Evolutionary conservation across 2,888 invertebrate genomes (phyloP).

Genomic region (Seladonia tumulorum): DNA sequence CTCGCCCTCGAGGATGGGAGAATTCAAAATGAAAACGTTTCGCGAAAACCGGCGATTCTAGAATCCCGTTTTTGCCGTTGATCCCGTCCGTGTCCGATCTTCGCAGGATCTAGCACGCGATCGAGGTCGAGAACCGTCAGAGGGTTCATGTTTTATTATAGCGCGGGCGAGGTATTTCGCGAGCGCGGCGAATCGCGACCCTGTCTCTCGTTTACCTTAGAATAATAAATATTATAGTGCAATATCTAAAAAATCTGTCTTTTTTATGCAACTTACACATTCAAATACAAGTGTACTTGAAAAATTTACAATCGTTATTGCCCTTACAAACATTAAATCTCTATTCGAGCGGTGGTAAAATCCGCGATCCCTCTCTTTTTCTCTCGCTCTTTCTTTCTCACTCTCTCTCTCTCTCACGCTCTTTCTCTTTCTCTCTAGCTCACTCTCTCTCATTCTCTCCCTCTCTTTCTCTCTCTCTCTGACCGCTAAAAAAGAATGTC

Average conservation of each 20-base stretch:
- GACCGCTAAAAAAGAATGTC: conserved; percentile 69
- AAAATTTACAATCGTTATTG: conserved; percentile 82
- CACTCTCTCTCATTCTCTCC: conserved; percentile 41
- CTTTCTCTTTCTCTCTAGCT: neutral
- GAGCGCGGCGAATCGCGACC: conserved; percentile 63
- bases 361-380: conserved; percentile 67
- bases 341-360: conserved; percentile 76
- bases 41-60: conserved; percentile 30
- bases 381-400: neutral
- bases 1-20: conserved; percentile 1
- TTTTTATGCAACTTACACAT: conserved; percentile 82
- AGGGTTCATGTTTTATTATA: neutral
- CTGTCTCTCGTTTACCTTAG: conserved; percentile 64
- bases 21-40: conserved; percentile 32
- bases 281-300: conserved; percentile 81
- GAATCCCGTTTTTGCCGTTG: conserved; percentile 24
- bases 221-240: conserved; percentile 82
- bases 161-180: conserved; percentile 41
- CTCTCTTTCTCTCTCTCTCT: conserved; percentile 54
- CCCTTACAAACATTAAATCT: conserved; percentile 81
- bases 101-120: conserved; percentile 32
- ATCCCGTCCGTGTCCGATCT: conserved; percentile 5
- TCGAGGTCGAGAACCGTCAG: conserved; percentile 31
- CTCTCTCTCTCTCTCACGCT: neutral
- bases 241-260: conserved; percentile 83